Base-by-base conservation (phyloP, 2,113 vertebrate genomes). In the Isichthys henryi region DNA sequence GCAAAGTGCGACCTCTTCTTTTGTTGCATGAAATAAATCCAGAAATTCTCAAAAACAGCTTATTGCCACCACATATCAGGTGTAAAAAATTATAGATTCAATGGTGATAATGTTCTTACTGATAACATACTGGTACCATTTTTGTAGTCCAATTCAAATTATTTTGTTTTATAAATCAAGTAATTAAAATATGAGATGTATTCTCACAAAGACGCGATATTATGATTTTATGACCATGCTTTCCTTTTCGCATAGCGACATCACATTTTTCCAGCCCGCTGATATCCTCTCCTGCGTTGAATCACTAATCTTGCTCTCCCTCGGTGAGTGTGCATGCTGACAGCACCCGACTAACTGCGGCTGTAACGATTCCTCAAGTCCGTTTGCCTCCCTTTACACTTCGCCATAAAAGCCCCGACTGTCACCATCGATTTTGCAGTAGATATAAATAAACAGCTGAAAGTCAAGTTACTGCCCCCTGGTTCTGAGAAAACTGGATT, bases 381-480 rank as follows among this genome's bases (percentile, higher is more conserved):
- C 27, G 10, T 27, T 13, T 70, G n/a, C 62, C 62, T 70, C n/a
- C 10, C 62, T 27, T 70, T 70, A 31, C 62, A 31, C n/a, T 31
- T 70, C 3, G 27, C 62, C 27, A 70, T 70, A 70, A 70, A 70
- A 70, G 62, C n/a, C 62, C 62, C 27, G n/a, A 11, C 62, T 70
- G n/a, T 31, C 62, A 70, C 62, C 62, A 70, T 27, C 62, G 10
- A 31, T 70, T 70, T 70, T 13, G 62, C 62, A 70, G 27, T 13
- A 70, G 62, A 70, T 70, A 70, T 70, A 70, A 70, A 70, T 70
- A 70, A 66, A 66, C n/a, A 66, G n/a, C 62, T 66, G 62, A 66
- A 70, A 70, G n/a, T 70, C 62, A 15, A 70, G 62, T 70, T 31
- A 70, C 62, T 15, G 62, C 62, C 62, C 62, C 13, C 62, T 70